Evolutionary conservation across 2,113 vertebrate genomes (phyloP).

Genomic region (Saimiri boliviensis): DNA sequence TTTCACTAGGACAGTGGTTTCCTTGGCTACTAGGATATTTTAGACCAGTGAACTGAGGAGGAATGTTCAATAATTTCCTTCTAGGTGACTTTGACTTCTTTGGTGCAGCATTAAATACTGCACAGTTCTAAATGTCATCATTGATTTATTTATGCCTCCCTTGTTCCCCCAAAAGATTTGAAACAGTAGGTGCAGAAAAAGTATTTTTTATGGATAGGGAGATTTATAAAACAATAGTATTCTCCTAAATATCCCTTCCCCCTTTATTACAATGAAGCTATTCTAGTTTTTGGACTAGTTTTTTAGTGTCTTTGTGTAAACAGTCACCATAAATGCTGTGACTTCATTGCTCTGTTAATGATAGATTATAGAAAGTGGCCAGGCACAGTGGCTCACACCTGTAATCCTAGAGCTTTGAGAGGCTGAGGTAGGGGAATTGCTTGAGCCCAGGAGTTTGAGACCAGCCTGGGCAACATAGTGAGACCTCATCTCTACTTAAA

Average conservation of each 20-base stretch:
- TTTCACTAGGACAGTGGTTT: neutral
- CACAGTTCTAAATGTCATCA: neutral
- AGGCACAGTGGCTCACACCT: too few relatives aligned
- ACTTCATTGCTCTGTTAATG: neutral
- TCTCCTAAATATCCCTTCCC: neutral
- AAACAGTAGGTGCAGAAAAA: neutral
- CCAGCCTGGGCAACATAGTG: too few relatives aligned
- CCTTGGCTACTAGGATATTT: neutral
- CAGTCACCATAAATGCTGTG: neutral
- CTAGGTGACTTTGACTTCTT: neutral
- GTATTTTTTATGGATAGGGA: neutral
- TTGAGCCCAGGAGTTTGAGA: too few relatives aligned
- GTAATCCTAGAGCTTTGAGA: too few relatives aligned
- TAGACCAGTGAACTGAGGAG: neutral
- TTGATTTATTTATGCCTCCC: neutral
- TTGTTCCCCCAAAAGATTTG: neutral
- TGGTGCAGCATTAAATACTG: neutral
- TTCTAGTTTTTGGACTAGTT: neutral
- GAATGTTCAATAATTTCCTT: neutral
- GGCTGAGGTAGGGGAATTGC: too few relatives aligned
- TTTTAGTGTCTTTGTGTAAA: constrained; percentile 15
- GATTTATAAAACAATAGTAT: neutral
- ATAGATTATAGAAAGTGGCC: neutral
- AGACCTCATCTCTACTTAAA: too few relatives aligned
- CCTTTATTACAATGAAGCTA: neutral